Base-by-base conservation (phyloP, 2,113 vertebrate genomes). In the Phaethon lepturus region DNA sequence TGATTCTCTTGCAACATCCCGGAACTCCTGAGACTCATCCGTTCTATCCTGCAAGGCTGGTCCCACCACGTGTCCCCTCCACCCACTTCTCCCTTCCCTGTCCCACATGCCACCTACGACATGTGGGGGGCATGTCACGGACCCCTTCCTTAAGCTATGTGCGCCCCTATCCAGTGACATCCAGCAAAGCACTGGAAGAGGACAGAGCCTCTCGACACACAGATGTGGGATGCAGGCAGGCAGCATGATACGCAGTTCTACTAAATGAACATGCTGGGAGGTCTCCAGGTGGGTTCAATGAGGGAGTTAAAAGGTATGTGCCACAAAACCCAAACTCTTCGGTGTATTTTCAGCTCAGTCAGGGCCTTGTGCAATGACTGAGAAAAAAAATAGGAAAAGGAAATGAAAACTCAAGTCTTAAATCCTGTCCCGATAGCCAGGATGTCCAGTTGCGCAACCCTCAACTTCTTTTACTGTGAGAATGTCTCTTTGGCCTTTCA, bases 101-200 rank as follows among this genome's bases (percentile, higher is more conserved):
- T 18, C 25, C 25, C 52, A 50, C 3, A 3, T 53, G 35, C 56
- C 40, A 77, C 12, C n/a, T 19, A 0, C 7, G 50, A 47, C 23
- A 49, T 0, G 1, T 4, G 2, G 4, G 4, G 11, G 3, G 0
- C 24, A 42, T 1, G 1, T 24, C 62, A 31, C 3, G 3, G 14
- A 10, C 9, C 18, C n/a, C 13, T 59, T 67, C 44, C n/a, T 56
- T 35, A 60, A 89, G 26, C 8, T 29, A 0, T 2, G 3, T 4
- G 8, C 2, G 1, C 5, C 19, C 14, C n/a, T 15, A 20, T 7
- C 17, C 50, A 64, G 26, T 10, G 28, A 42, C 22, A 81, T 17
- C 38, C 25, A 86, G 42, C 18, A 71, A 45, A 35, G 42, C 26
- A 18, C 35, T 11, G 3, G 13, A 22, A 62, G 56, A 31, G 31